Conservation (phyloP, 2,113 vertebrate species). For the Pollachius pollachius region DNA sequence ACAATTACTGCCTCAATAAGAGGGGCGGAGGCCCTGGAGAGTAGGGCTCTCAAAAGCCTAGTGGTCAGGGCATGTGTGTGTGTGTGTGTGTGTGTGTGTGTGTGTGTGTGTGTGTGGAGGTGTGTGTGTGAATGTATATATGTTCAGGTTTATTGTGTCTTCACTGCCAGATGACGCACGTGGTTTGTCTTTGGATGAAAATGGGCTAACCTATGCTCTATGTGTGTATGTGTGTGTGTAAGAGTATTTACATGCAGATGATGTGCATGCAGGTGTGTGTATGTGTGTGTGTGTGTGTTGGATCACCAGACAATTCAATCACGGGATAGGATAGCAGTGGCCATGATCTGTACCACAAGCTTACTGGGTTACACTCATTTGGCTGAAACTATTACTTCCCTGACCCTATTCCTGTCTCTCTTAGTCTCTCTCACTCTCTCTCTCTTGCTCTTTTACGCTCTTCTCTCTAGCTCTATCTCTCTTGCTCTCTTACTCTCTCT, state of each 20-base stretch:
- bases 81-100: conserved; percentile 5
- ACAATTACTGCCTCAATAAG: conserved; percentile 43
- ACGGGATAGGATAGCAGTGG: conserved; percentile 24
- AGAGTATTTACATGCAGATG: background rate
- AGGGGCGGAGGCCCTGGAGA: conserved; percentile 48
- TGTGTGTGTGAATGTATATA: conserved; percentile 12
- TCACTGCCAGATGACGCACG: conserved; percentile 12
- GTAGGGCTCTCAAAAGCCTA: conserved; percentile 37
- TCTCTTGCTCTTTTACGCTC: background rate
- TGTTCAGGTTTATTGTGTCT: conserved; percentile 10
- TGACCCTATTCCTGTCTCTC: conserved; percentile 1
- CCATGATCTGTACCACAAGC: conserved; percentile 24
- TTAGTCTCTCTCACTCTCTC: conserved; percentile 9
- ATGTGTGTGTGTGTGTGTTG: background rate
- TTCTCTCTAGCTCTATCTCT: background rate
- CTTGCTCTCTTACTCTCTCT: too few species aligned
- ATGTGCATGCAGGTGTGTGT: background rate
- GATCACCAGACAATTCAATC: conserved; percentile 6
- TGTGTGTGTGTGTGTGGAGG: background rate
- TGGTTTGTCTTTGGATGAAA: conserved; percentile 7
- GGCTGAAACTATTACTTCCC: conserved; percentile 41
- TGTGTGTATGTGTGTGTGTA: conserved; percentile 10
- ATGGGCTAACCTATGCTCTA: conserved; percentile 16
- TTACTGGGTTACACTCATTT: conserved; percentile 28
- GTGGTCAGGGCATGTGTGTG: conserved; percentile 26